phyloP scores from a whole-genome alignment of 2,888 invertebrate species.

The Cataglyphis rosenhaueri region DNA sequence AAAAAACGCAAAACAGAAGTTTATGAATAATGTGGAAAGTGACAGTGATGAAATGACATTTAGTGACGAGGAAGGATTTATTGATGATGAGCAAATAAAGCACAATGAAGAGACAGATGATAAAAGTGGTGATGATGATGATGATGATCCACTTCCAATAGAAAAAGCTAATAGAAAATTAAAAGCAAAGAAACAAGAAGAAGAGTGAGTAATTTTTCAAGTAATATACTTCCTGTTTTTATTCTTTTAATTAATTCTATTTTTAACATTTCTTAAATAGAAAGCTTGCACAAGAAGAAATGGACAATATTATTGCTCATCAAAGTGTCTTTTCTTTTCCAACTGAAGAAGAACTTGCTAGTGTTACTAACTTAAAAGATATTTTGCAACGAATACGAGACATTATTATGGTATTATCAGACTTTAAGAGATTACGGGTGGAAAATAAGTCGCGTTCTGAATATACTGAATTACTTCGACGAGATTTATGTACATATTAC shows the following conservation, averaged over 20 bases:
- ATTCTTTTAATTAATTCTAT: constrained; percentile 21
- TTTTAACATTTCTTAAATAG: constrained; percentile 80
- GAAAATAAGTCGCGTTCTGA: constrained; percentile 90
- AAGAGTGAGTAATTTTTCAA: constrained; percentile 85
- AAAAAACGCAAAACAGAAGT: constrained; percentile 51
- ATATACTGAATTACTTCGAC: constrained; percentile 92
- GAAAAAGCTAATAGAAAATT: constrained; percentile 93
- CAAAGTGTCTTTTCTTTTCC: constrained; percentile 94
- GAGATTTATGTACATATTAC: constrained; percentile 97
- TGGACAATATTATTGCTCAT: constrained; percentile 92
- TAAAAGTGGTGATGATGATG: constrained; percentile 86
- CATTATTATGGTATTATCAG: constrained; percentile 91
- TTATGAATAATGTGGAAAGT: constrained; percentile 57
- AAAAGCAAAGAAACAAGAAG: constrained; percentile 90
- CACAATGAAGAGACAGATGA: constrained; percentile 80
- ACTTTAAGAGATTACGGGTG: constrained; percentile 91
- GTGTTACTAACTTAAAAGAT: constrained; percentile 91
- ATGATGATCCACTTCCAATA: constrained; percentile 91
- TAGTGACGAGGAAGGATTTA: constrained; percentile 81
- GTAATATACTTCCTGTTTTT: constrained; percentile 23
- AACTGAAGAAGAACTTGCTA: constrained; percentile 90
- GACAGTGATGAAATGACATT: constrained; percentile 64
- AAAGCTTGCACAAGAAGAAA: constrained; percentile 92
- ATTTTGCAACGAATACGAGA: constrained; percentile 96
- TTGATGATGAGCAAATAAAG: constrained; percentile 78